Percentiles rank a stretch among this genome's conserved stretches.
Conservation (phyloP, 92 coral and sea anemone genomes). For the Galaxea fascicularis region DNA sequence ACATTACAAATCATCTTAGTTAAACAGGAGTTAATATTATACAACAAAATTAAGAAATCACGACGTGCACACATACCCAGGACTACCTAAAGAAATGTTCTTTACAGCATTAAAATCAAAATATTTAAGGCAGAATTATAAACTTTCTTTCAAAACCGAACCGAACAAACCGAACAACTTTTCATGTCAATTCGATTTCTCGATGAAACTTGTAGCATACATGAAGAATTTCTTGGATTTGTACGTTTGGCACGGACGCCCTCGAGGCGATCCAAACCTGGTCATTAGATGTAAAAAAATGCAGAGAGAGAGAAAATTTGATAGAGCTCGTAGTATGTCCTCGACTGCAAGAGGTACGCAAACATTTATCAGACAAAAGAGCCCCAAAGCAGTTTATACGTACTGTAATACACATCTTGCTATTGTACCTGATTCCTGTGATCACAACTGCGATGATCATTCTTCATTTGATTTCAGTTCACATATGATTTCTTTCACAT, state of each 20-base stretch:
- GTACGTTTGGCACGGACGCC: constrained; percentile 39
- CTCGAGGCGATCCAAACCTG: constrained; percentile 47
- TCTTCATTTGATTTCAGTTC: no score
- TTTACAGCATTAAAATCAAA: no score
- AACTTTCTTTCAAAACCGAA: no score
- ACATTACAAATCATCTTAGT: no score
- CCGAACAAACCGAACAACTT: constrained; percentile 66
- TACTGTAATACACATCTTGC: constrained; percentile 25
- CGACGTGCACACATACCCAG: no score
- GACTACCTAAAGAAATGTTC: no score
- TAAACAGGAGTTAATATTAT: no score
- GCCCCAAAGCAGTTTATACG: constrained; percentile 60
- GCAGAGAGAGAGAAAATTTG: constrained; percentile 66
- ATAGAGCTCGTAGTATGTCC: constrained; percentile 48
- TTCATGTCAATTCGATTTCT: constrained; percentile 49
- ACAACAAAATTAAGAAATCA: no score
- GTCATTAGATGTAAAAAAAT: constrained; percentile 53
- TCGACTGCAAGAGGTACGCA: constrained; percentile 49
- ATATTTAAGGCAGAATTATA: no score
- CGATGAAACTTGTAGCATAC: constrained; percentile 44
- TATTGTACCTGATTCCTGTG: neutral
- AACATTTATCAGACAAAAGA: constrained; percentile 42
- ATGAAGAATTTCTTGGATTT: constrained; percentile 63
- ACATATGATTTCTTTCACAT: no score
- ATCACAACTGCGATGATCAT: no score